Base-by-base conservation (phyloP, 2,113 vertebrate genomes). In the Hoplias malabaricus region DNA sequence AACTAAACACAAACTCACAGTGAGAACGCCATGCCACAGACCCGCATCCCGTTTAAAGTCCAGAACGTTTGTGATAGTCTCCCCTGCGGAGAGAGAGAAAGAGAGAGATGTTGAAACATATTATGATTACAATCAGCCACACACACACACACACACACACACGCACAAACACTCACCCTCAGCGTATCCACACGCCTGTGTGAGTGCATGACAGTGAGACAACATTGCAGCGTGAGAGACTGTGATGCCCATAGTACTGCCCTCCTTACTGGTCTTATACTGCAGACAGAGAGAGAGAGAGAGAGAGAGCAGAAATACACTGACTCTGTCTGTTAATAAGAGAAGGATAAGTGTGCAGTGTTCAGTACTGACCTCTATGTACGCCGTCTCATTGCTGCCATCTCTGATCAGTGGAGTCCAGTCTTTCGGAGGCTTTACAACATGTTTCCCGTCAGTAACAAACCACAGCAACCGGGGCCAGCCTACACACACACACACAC, bases 241-340 rank as follows among this genome's bases (percentile, higher is more conserved):
- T 0, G 94, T 94, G 80, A 99, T 91, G 34, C 97, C 97, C 94
- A 99, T 95, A 0, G 96, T 97, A 86, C 95, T 97, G 88, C 96
- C 97, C 80, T 98, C 97, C 82, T 98, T 98, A 87, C 96, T 96
- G 81, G 95, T 98, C 89, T 98, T 99, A 83, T 98, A 99, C 97
- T 99, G 88, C 31, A 87, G 74, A 78, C 27, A 86, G 68, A 83
- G 48, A 82, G 10, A 72, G 0, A 73, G 12, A 67, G 27, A 67
- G 6, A 56, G 6, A 75, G 21, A 29, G 71, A 62, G 40, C 12
- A 65, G 27, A 21, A 34, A 16, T 13, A 14, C n/a, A n/a, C n/a
- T n/a, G n/a, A n/a, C n/a, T n/a, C n/a, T n/a, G n/a, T n/a, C n/a
- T n/a, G n/a, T n/a, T n/a, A n/a, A n/a, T n/a, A n/a, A 56, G 6